A percentile compares a stretch with the other conserved stretches of the same genome.
phyloP scores from a whole-genome alignment of 2,113 vertebrate species.

The Paradoxurus hermaphroditus region DNA sequence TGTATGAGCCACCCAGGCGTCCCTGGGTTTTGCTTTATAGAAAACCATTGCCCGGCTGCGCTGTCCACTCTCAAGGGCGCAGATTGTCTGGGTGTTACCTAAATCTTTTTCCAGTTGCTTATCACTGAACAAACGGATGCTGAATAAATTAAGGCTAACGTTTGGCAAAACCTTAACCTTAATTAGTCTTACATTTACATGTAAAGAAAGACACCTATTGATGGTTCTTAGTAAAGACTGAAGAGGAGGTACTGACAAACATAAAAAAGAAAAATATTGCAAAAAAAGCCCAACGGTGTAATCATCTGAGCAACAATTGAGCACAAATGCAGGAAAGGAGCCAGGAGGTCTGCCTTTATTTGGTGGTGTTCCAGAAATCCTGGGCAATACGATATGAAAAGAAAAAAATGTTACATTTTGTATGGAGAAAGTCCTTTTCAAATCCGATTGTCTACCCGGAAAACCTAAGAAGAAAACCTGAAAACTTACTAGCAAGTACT shows the following conservation, averaged over 20 bases:
- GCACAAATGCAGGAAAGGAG: background rate
- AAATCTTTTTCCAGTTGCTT: background rate
- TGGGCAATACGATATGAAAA: background rate
- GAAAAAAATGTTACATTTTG: background rate
- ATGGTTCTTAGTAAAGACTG: background rate
- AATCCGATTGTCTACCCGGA: background rate
- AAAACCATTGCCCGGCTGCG: background rate
- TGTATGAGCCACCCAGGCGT: too few relatives aligned
- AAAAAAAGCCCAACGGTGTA: background rate
- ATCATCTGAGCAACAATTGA: background rate
- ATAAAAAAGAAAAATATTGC: background rate
- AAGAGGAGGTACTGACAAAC: background rate
- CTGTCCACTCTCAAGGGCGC: background rate
- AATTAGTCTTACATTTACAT: background rate
- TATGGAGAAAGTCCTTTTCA: background rate
- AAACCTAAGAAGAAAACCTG: background rate
- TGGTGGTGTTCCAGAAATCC: background rate
- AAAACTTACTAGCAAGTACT: background rate
- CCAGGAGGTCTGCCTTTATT: background rate
- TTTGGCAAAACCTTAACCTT: background rate
- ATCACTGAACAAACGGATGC: background rate
- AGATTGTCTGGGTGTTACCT: background rate
- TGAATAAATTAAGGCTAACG: background rate
- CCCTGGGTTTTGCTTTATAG: background rate
- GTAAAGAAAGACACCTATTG: background rate